A percentile compares a stretch with the other conserved stretches of the same genome.
Evolutionary conservation across 1,140 invertebrate genomes (phyloP).

Genomic region (Drosophila pachea): DNA sequence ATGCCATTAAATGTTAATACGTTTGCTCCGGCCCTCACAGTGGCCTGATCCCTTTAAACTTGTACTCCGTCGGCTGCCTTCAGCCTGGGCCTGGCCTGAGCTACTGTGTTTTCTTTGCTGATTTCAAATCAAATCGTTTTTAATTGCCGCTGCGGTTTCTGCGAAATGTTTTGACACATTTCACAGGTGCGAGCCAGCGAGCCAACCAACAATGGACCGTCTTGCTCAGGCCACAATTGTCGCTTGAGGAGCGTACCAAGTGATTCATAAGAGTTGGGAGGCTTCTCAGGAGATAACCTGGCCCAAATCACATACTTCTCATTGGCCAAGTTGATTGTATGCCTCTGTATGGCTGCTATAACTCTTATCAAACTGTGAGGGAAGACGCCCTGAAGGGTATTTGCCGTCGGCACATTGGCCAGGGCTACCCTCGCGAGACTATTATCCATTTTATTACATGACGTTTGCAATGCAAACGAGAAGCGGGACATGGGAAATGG

Average conservation of each 20-base stretch:
- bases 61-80: neutral
- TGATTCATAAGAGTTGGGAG: too few relatives aligned
- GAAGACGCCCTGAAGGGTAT: neutral
- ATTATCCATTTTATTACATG: constrained; percentile 26
- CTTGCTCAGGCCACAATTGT: too few relatives aligned
- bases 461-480: constrained; percentile 2
- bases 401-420: constrained; percentile 13
- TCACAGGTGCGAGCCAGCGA: neutral
- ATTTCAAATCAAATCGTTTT: constrained; percentile 76
- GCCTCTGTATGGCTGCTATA: too few relatives aligned
- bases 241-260: too few relatives aligned
- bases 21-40: constrained; percentile 7
- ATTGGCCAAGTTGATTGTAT: too few relatives aligned
- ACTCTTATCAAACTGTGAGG: too few relatives aligned
- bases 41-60: constrained; percentile 38
- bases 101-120: constrained; percentile 63
- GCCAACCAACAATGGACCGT: too few relatives aligned
- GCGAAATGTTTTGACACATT: constrained; percentile 64
- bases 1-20: constrained; percentile 73
- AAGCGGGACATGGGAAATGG: neutral
- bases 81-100: neutral
- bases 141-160: constrained; percentile 65
- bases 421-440: neutral
- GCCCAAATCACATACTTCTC: too few relatives aligned
- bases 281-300: too few relatives aligned